phyloP scores from a whole-genome alignment of 2,113 vertebrate species.

The Otis tarda region DNA sequence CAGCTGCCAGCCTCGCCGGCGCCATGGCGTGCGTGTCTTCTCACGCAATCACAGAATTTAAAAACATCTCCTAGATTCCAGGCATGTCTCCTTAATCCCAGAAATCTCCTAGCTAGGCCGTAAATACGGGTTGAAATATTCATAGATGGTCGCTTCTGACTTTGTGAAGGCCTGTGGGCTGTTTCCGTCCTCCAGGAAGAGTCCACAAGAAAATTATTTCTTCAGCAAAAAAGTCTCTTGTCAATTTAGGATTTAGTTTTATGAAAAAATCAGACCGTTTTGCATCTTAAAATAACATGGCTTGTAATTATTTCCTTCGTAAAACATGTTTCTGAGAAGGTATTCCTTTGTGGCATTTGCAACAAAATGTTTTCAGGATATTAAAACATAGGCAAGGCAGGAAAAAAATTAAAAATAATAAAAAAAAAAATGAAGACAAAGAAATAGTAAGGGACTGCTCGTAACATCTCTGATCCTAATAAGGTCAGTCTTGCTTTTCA shows the following conservation, averaged over 20 bases:
- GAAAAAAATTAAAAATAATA: neutral
- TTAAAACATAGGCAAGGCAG: neutral
- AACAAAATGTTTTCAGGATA: neutral
- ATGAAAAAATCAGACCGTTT: neutral
- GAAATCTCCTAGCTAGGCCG: neutral
- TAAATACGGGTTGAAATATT: neutral
- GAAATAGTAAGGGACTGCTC: neutral
- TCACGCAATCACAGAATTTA: neutral
- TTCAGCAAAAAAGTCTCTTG: neutral
- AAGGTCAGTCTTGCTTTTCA: neutral
- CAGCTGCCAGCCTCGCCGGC: neutral
- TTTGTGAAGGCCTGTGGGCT: neutral
- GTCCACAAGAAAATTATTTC: neutral
- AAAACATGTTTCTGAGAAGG: neutral
- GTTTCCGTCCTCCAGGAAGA: neutral
- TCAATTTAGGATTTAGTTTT: neutral
- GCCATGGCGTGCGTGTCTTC: accelerated
- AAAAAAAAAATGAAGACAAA: neutral
- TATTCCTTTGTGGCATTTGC: neutral
- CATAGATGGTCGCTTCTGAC: neutral
- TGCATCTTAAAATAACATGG: neutral
- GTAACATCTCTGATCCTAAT: neutral
- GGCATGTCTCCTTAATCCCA: constrained; percentile 6
- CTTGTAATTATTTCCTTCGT: neutral
- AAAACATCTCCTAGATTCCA: constrained; percentile 15